Percentiles rank a stretch among this genome's conserved stretches.
Evolutionary conservation across 2,888 invertebrate species (phyloP).

Genomic region (Watsonalla binaria): DNA sequence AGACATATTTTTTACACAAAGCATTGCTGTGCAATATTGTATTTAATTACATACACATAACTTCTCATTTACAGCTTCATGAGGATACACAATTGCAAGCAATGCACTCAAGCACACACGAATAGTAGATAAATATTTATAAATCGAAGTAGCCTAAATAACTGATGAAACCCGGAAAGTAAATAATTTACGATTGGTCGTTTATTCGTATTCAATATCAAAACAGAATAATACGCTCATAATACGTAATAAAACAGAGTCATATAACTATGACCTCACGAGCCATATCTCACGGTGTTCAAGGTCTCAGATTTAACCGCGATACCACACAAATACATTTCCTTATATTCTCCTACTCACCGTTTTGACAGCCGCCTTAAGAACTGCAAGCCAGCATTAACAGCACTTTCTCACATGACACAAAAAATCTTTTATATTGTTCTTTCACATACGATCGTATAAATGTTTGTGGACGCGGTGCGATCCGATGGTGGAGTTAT

Average conservation of each 20-base stretch:
- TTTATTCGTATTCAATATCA: slow-evolving; percentile 37
- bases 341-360: slow-evolving; percentile 38
- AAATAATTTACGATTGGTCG: slow-evolving; percentile 17
- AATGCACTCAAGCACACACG: no score
- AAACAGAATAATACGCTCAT: slow-evolving; percentile 35
- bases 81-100: no score
- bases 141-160: no score
- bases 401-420: slow-evolving; percentile 54
- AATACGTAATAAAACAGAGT: slow-evolving; percentile 18
- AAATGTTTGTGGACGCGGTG: slow-evolving; percentile 12
- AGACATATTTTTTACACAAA: no score
- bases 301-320: slow-evolving; percentile 35
- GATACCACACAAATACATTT: slow-evolving; percentile 18
- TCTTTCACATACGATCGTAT: slow-evolving; percentile 22
- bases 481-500: slow-evolving; percentile 2
- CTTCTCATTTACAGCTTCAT: no score
- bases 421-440: slow-evolving; percentile 35
- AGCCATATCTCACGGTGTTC: slow-evolving; percentile 25
- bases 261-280: slow-evolving; percentile 19
- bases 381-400: slow-evolving; percentile 40
- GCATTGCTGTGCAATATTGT: no score
- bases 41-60: no score
- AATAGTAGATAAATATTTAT: no score
- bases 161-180: no score
- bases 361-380: slow-evolving; percentile 59